These are phyloP conservation scores for Cyprinus carpio DNA, from an alignment of 2,113 vertebrate genomes.

Conservation along the genomic window DNA sequence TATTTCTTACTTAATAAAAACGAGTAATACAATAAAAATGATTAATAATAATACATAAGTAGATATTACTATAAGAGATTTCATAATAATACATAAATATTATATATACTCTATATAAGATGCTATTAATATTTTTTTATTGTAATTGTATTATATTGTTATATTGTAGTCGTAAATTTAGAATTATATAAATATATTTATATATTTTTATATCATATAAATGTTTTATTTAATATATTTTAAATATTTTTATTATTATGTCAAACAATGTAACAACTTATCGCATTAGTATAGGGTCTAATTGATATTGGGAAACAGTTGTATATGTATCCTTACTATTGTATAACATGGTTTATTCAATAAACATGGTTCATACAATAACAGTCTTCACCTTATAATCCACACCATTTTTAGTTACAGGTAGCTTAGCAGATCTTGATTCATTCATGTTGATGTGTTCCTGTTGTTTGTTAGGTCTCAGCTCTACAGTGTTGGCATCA, in stretches of 20 bases:
- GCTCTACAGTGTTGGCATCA: conserved; percentile 79
- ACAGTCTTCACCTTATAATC: background rate
- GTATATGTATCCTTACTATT: background rate
- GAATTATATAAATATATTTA: too few relatives aligned
- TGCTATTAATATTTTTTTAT: too few relatives aligned
- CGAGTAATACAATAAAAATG: too few relatives aligned
- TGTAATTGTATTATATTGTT: too few relatives aligned
- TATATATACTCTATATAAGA: too few relatives aligned
- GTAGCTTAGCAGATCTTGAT: background rate
- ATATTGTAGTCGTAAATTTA: too few relatives aligned
- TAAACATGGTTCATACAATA: background rate
- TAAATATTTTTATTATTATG: background rate
- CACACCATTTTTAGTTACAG: background rate
- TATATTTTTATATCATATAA: too few relatives aligned
- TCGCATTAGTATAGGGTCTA: background rate
- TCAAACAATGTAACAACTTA: background rate
- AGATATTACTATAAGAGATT: too few relatives aligned
- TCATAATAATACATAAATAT: too few relatives aligned
- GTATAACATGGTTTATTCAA: background rate
- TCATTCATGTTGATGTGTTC: conserved; percentile 26
- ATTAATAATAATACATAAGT: too few relatives aligned
- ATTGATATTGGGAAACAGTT: background rate
- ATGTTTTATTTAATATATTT: too few relatives aligned
- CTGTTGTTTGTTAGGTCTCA: conserved; percentile 76
- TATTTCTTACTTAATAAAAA: too few relatives aligned